Base-by-base conservation (phyloP, 1,140 invertebrate genomes). In the Trichoplusia ni region DNA sequence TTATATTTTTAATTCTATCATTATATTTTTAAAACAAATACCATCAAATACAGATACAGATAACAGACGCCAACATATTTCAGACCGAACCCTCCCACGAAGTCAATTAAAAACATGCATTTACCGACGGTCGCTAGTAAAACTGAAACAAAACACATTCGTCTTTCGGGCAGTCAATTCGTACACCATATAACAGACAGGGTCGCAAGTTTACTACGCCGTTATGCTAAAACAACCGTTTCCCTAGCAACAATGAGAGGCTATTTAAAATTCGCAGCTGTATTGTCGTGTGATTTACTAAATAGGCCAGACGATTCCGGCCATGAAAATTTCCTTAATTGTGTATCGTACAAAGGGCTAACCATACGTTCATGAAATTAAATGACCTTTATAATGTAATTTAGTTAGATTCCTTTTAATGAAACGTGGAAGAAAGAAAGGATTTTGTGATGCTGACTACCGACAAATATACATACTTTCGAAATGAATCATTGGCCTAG, bases 311-410 rank as follows among this genome's bases (percentile, higher is more conserved):
- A 19, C 9, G 23, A 44, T 31, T 44, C 54, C 54, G 54, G 25
- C 38, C 25, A 23, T 58, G 25, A 37, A 58, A 42, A 58, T 44
- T 29, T 31, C 38, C 38, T 19, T 58, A 58, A 58, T 58, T 58
- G 54, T 58, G 4, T 54, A 44, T 16, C 8, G 5, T 13, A 5
- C 37, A n/a, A 42, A 29, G 16, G 14, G 27, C 13, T 44, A 31
- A 11, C 4, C 54, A 19, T 58, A 58, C 14, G 35, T 42, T 58
- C 11, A n/a, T 42, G 14, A 21, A 58, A 58, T 29, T 40, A 42
- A 58, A 44, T 27, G 25, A 47, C 54, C 25, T 9, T n/a, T 11
- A 6, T 19, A 38, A 38, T 35, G 16, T 38, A 16, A 33, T 38
- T 18, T 4, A 37, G 19, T 19, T 25, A 23, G 31, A 16, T 51